Evolutionary conservation across 2,113 vertebrate genomes (phyloP).

Genomic region (Eonycteris spelaea): DNA sequence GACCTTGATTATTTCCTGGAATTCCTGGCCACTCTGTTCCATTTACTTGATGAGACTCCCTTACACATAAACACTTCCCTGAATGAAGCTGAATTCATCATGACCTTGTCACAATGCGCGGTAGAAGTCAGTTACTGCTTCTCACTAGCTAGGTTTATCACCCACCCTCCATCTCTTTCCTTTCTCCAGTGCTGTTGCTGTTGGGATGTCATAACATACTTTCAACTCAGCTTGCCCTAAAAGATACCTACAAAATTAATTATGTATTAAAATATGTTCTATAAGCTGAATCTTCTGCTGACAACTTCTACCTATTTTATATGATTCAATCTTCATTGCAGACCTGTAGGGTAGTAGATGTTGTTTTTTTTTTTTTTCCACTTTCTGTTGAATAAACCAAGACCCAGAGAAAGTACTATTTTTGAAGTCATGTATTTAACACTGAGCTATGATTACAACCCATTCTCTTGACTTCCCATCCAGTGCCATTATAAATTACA

Average conservation of each 20-base stretch:
- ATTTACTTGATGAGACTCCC: background rate
- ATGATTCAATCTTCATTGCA: background rate
- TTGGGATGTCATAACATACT: background rate
- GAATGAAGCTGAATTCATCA: slow-evolving; percentile 4
- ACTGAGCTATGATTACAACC: background rate
- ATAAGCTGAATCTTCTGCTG: background rate
- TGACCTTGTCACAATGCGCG: background rate
- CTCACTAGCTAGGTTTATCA: background rate
- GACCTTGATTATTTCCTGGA: background rate
- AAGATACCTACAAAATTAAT: background rate
- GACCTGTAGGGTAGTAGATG: background rate
- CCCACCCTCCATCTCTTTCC: background rate
- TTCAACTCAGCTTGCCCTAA: background rate
- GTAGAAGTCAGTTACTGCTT: background rate
- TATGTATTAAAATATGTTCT: background rate
- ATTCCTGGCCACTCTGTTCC: background rate
- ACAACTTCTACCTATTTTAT: background rate
- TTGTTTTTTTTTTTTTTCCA: background rate
- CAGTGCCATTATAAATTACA: slow-evolving; percentile 48
- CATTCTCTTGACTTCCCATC: slow-evolving; percentile 16
- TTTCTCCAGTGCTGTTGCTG: background rate
- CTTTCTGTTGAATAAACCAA: slow-evolving; percentile 17
- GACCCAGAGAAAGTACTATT: background rate
- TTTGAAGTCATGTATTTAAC: background rate
- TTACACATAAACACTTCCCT: background rate